Base-by-base conservation (phyloP, 1,140 invertebrate genomes). In the Anastrepha obliqua region DNA sequence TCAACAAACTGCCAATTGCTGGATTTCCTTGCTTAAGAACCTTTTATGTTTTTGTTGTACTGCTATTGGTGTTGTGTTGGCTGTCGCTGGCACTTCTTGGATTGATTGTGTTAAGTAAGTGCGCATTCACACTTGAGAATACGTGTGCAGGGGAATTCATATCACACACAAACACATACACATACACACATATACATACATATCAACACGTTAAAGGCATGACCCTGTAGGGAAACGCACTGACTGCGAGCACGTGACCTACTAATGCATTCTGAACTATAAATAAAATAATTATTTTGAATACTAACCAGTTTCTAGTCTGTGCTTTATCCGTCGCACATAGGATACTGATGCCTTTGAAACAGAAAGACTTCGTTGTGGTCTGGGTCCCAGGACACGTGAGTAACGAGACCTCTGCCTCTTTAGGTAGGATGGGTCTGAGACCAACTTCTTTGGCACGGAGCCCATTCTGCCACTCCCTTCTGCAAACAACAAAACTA, bases 1-100 rank as follows among this genome's bases (percentile, higher is more conserved):
- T 81, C 74, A 58, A 81, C 74, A 81, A 81, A 81, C 74, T 81
- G 74, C 74, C 74, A 81, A 81, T 81, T 81, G 74, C 74, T 81
- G 74, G 74, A 5, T 81, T 81, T 81, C 47, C 17, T 81, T 55
- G 20, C 74, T 81, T 81, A 81, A 81, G 74, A 44, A 51, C 55
- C n/a, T 81, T 81, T 81, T 81, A 29, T 67, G 20, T 67, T 67
- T n/a, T 67, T 67, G 47, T 20, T 78, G 47, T 78, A 51, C 39
- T 70, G 2, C 47, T 81, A 42, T 29, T 81, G n/a, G 7, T 55
- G 44, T 81, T 81, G 47, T 78, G n/a, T 20, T 15, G 51, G 74
- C 13, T 78, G 47, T 78, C 74, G 74, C 20, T 78, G 74, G 9
- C 74, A 78, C 74, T 78, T 20, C 74, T 81, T n/a, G 74, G 47